Base-by-base conservation (phyloP, 2,113 vertebrate species). In the Cynoglossus semilaevis region DNA sequence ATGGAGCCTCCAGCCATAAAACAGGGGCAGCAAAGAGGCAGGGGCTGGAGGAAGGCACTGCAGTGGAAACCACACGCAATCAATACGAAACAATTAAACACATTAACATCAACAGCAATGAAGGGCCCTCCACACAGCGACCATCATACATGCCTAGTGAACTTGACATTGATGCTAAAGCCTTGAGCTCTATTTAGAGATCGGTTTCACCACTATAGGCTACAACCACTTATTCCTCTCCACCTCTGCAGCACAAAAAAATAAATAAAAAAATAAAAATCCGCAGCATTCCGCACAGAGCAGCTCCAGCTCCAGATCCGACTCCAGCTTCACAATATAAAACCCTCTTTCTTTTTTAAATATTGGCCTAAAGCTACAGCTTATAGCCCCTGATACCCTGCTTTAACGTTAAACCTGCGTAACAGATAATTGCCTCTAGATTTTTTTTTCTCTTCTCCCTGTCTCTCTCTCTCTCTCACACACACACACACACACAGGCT, bases 31-130 rank as follows among this genome's bases (percentile, higher is more conserved):
- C 38, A 17, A 16, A n/a, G 44, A 16, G n/a, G n/a, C 62, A 16
- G 45, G n/a, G 43, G 67, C 71, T 67, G 62, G 70, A 77, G 65
- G 77, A 11, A 70, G 69, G 55, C 65, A 74, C 72, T 82, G 65
- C 75, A 78, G 70, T 71, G 80, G 64, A 77, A 69, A 86, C 78
- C 87, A 71, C 83, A 66, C 68, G 75, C 78, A 79, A 91, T 91
- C 89, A 87, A 91, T 90, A 87, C 58, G 58, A 88, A 86, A 88
- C 88, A 89, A 91, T 90, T 91, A 91, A 90, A 88, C 81, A 88
- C 85, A 88, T 90, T 88, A 90, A 87, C 88, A 86, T 86, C 83
- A 87, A 75, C 80, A 83, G 80, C 83, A 70, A 73, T 76, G 74
- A 69, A 83, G 68, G 76, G 72, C 63, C 81, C 82, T 77, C 72